phyloP scores from a whole-genome alignment of 1,140 invertebrate species.

The Eurosta solidaginis region DNA sequence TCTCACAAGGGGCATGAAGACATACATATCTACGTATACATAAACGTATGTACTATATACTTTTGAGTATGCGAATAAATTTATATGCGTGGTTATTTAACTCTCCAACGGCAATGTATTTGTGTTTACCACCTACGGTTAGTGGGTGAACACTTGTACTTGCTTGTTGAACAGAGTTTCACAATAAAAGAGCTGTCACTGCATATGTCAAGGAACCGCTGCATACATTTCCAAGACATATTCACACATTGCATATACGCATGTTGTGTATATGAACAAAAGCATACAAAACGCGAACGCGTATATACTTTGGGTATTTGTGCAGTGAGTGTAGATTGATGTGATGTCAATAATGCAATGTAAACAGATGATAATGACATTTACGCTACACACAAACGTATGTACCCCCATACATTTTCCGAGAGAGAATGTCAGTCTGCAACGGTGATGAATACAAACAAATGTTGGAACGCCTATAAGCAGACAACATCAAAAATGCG shows the following conservation, averaged over 20 bases:
- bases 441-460: conserved; percentile 3
- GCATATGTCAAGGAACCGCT: neutral
- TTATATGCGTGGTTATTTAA: neutral
- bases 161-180: neutral
- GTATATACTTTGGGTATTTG: too few relatives aligned
- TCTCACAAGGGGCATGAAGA: neutral
- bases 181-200: neutral
- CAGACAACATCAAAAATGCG: neutral
- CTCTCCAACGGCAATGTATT: neutral
- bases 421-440: neutral
- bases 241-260: too few relatives aligned
- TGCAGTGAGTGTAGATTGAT: neutral
- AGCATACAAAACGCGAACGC: neutral
- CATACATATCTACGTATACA: neutral
- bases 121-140: neutral
- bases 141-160: neutral
- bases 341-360: conserved; percentile 11
- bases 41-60: too few relatives aligned
- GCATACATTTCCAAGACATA: neutral
- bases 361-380: conserved; percentile 20
- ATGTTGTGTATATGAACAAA: neutral
- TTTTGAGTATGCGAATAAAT: neutral
- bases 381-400: neutral
- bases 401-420: neutral
- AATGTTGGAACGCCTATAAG: conserved; percentile 12